Percentiles rank a stretch among this genome's conserved stretches.
Evolutionary conservation across 2,888 invertebrate genomes (phyloP).

Genomic region (Ormia ochracea): DNA sequence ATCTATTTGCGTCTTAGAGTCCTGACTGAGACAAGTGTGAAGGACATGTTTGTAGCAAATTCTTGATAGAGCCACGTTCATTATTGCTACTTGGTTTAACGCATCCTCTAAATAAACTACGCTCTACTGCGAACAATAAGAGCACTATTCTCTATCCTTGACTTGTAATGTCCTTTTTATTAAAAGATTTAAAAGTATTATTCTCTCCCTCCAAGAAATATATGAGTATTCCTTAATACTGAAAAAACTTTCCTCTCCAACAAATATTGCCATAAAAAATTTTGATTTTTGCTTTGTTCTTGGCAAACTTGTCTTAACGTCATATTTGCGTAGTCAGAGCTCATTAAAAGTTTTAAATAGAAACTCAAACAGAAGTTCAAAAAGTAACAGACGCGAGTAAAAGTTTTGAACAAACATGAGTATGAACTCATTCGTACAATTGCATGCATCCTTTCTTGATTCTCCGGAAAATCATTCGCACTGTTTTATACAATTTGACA

Average conservation of each 20-base stretch:
- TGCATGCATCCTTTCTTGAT: slow-evolving; percentile 7
- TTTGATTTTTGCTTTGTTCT: neutral
- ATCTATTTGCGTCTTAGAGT: too few relatives aligned
- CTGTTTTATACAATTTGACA: slow-evolving; percentile 6
- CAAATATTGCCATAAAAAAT: slow-evolving; percentile 8
- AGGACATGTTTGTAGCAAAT: too few relatives aligned
- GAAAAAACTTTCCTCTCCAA: neutral
- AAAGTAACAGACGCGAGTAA: slow-evolving; percentile 12
- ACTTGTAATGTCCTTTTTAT: too few relatives aligned
- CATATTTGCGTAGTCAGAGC: slow-evolving; percentile 34
- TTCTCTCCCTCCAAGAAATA: neutral
- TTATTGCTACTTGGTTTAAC: too few relatives aligned
- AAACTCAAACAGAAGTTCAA: slow-evolving; percentile 43
- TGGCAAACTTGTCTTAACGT: neutral
- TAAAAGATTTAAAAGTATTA: too few relatives aligned
- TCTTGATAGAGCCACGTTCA: too few relatives aligned
- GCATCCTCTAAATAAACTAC: too few relatives aligned
- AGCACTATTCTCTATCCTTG: too few relatives aligned
- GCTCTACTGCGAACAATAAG: too few relatives aligned
- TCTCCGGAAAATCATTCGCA: neutral
- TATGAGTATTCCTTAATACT: neutral
- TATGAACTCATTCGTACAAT: neutral
- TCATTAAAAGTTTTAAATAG: slow-evolving; percentile 51
- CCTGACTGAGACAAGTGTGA: too few relatives aligned
- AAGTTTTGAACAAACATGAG: slow-evolving; percentile 11